phyloP scores from a whole-genome alignment of 2,797 vertebrate species.

The Squalus acanthias region DNA sequence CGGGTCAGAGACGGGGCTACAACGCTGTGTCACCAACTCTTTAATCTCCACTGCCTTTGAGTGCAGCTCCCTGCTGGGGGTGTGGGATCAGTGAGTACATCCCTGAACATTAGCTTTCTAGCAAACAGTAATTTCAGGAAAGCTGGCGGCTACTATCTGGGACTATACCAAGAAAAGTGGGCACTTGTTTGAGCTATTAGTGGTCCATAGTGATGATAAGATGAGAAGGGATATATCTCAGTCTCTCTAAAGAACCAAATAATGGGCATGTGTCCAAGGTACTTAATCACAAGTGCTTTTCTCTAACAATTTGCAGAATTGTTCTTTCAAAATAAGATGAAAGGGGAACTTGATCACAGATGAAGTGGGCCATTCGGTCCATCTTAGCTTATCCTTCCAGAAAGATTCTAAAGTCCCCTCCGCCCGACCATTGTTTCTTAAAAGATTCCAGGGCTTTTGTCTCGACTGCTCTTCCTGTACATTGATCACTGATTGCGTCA shows the following conservation, averaged over 20 bases:
- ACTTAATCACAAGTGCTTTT: background rate
- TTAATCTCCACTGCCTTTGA: background rate
- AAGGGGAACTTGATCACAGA: background rate
- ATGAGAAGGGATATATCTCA: background rate
- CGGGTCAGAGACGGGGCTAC: background rate
- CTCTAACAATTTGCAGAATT: background rate
- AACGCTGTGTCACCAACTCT: background rate
- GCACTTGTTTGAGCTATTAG: background rate
- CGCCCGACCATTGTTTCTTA: background rate
- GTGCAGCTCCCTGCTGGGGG: background rate
- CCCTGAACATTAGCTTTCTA: background rate
- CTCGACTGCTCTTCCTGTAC: no score
- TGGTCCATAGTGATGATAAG: background rate
- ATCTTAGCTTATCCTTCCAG: background rate
- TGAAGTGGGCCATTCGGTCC: background rate
- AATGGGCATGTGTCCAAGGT: background rate
- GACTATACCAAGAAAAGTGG: background rate
- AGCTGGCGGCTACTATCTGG: background rate
- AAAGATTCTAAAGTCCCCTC: background rate
- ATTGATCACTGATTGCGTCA: no score
- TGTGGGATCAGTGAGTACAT: background rate
- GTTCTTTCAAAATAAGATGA: background rate
- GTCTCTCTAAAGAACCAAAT: background rate
- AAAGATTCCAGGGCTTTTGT: background rate
- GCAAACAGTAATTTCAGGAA: background rate